Conservation (phyloP, 2,113 vertebrate species). For the Eulemur macaco region DNA sequence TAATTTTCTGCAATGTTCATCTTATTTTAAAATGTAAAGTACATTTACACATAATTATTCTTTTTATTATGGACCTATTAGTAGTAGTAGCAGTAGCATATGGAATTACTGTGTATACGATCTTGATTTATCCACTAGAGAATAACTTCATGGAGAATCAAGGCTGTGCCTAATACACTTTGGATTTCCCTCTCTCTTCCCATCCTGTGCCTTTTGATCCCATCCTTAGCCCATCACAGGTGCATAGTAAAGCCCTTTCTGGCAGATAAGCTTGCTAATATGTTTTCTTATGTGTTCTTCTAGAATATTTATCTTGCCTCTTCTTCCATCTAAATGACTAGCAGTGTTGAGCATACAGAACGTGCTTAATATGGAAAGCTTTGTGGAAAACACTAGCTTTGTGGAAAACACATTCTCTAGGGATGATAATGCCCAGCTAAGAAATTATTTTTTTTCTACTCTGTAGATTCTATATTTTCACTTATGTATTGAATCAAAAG, state of each 20-base stretch:
- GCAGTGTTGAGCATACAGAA: background rate
- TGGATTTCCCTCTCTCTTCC: rapidly evolving
- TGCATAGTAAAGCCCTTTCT: background rate
- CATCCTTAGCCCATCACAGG: background rate
- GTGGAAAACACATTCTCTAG: background rate
- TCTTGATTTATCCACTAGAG: background rate
- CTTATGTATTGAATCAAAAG: background rate
- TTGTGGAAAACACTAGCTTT: background rate
- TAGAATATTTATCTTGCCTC: background rate
- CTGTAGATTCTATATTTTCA: background rate
- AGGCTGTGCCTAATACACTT: background rate
- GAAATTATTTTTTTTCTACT: background rate
- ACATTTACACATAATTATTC: background rate
- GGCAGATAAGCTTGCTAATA: background rate
- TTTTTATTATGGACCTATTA: background rate
- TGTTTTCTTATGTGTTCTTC: background rate
- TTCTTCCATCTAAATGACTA: background rate
- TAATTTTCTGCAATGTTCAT: background rate
- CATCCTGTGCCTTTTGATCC: rapidly evolving
- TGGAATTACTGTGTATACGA: background rate
- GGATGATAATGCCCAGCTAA: background rate
- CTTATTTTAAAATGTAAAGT: slow-evolving; percentile 7
- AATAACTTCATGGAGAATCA: background rate
- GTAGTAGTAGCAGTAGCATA: background rate
- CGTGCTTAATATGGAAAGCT: background rate